Evolutionary conservation across 53 echinoderm and acorn worm genomes (phyloP).

Genomic region (Zoroaster sp.): DNA sequence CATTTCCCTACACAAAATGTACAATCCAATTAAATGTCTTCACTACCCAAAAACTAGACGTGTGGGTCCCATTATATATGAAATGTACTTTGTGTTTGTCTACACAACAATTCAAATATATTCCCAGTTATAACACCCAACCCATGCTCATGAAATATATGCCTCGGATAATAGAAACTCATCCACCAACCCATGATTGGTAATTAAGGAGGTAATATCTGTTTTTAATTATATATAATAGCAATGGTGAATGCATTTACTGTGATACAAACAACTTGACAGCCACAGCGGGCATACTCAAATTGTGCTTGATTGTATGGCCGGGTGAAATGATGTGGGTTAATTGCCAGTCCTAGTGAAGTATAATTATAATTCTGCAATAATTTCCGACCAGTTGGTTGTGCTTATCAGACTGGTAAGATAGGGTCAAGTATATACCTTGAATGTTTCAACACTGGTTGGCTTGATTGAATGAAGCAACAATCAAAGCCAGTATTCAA

Average conservation of each 20-base stretch:
- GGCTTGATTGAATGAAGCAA: neutral
- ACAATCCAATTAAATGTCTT: too few species aligned
- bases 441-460: neutral
- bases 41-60: too few species aligned
- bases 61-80: too few species aligned
- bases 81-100: too few species aligned
- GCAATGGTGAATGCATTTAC: neutral
- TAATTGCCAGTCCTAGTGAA: neutral
- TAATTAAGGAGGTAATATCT: neutral
- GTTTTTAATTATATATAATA: constrained; percentile 7
- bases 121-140: too few species aligned
- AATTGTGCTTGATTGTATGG: neutral
- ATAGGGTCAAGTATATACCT: neutral
- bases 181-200: neutral
- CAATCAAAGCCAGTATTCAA: neutral
- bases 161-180: neutral
- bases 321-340: neutral
- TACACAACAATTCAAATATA: too few species aligned
- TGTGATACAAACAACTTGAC: constrained; percentile 6
- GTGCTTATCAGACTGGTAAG: neutral
- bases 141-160: too few species aligned
- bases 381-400: neutral
- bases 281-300: neutral
- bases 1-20: too few species aligned
- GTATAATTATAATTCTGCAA: neutral